Conservation (phyloP, 1,140 invertebrate species). For the Achroia grisella region DNA sequence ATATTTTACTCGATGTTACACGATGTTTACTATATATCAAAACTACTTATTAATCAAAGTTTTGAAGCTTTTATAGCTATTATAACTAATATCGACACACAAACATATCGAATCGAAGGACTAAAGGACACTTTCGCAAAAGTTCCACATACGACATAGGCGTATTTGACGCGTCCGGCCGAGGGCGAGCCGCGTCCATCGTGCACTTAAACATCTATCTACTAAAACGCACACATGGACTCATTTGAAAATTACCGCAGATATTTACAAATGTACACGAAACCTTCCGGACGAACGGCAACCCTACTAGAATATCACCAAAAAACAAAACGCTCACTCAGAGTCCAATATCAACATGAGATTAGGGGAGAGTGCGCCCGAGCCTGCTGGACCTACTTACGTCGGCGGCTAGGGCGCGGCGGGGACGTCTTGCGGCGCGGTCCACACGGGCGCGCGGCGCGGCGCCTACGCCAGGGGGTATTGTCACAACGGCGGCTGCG, state of each 20-base stretch:
- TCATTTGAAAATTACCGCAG: slow-evolving; percentile 36
- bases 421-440: slow-evolving; percentile 16
- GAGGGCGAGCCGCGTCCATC: slow-evolving; percentile 12
- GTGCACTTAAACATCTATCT: slow-evolving; percentile 41
- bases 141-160: slow-evolving; percentile 45
- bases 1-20: no score
- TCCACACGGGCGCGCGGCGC: slow-evolving; percentile 28
- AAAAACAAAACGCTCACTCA: slow-evolving; percentile 62
- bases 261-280: slow-evolving; percentile 57
- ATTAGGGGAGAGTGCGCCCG: slow-evolving; percentile 9
- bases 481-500: slow-evolving; percentile 70
- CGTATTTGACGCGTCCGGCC: slow-evolving; percentile 40
- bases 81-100: no score
- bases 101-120: slow-evolving; percentile 23
- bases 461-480: slow-evolving; percentile 65
- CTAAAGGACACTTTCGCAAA: slow-evolving; percentile 51
- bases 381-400: slow-evolving; percentile 21
- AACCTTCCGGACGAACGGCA: slow-evolving; percentile 19
- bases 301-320: slow-evolving; percentile 46
- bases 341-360: slow-evolving; percentile 58
- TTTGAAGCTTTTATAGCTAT: not conserved
- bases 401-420: slow-evolving; percentile 36
- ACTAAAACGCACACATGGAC: slow-evolving; percentile 50
- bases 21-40: no score
- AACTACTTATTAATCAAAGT: no score